Conservation (phyloP, 2,888 invertebrate species). For the Drosophila trichaetosa region DNA sequence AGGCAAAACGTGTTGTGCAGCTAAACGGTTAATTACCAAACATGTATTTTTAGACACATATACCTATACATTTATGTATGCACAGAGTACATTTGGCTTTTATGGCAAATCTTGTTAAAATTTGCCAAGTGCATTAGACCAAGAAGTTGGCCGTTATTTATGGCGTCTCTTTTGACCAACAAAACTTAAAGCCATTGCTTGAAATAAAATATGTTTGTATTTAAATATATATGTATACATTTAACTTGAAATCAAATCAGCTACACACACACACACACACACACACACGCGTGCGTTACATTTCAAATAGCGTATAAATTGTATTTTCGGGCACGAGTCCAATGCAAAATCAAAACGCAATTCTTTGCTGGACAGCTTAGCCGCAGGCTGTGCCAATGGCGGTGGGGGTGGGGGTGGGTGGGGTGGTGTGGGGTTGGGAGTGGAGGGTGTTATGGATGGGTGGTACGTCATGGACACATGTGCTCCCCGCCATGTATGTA, state of each 20-base stretch:
- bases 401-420: not conserved
- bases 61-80: not conserved
- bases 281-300: conserved; percentile 57
- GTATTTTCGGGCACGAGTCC: conserved; percentile 50
- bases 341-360: conserved; percentile 78
- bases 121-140: conserved; percentile 31
- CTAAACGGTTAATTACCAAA: conserved; percentile 44
- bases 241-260: conserved; percentile 45
- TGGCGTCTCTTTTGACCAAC: conserved; percentile 10
- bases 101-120: conserved; percentile 22
- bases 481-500: conserved; percentile 35
- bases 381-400: conserved; percentile 31
- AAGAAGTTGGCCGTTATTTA: conserved; percentile 39
- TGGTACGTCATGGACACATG: conserved; percentile 59
- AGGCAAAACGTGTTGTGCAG: conserved; percentile 24
- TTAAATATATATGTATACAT: conserved; percentile 4
- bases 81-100: conserved; percentile 11
- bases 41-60: conserved; percentile 4
- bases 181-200: conserved; percentile 34
- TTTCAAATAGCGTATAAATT: conserved; percentile 70
- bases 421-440: no score
- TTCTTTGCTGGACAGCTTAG: conserved; percentile 69
- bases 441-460: not conserved
- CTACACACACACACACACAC: conserved; percentile 32
- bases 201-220: not conserved